Conservation (phyloP, 2,888 invertebrate genomes). For the Noctuana brunneofusca region DNA sequence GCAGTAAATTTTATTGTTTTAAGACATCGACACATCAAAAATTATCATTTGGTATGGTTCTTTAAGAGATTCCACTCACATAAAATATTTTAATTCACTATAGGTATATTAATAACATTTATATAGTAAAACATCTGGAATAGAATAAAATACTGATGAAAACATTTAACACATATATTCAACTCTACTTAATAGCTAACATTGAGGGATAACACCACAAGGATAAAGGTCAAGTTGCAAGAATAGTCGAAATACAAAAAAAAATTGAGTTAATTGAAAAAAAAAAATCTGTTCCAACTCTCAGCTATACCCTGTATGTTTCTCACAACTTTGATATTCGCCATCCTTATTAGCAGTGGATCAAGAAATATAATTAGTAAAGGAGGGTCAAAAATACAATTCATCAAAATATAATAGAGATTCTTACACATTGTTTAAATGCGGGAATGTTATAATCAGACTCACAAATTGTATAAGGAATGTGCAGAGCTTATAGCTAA, state of each 20-base stretch:
- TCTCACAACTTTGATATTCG: conserved; percentile 66
- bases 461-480: conserved; percentile 73
- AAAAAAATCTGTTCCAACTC: conserved; percentile 44
- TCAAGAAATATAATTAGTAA: conserved; percentile 72
- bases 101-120: conserved; percentile 63
- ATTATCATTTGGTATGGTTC: conserved; percentile 48
- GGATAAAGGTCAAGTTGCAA: conserved; percentile 50
- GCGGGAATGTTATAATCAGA: conserved; percentile 80
- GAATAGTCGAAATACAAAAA: conserved; percentile 39
- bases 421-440: conserved; percentile 74
- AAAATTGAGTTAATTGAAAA: conserved; percentile 36
- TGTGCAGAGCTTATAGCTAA: conserved; percentile 78
- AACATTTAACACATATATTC: conserved; percentile 74
- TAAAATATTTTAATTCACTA: conserved; percentile 69
- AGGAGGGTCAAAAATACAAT: conserved; percentile 78
- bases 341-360: conserved; percentile 58
- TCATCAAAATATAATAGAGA: conserved; percentile 77
- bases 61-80: conserved; percentile 43
- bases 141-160: conserved; percentile 67
- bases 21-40: conserved; percentile 48
- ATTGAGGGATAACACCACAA: conserved; percentile 60
- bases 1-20: conserved; percentile 62
- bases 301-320: conserved; percentile 74
- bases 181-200: conserved; percentile 55
- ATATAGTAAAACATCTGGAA: conserved; percentile 60